Evolutionary conservation across 2,797 vertebrate species (phyloP).

Genomic region (Adrianichthys oophorus): DNA sequence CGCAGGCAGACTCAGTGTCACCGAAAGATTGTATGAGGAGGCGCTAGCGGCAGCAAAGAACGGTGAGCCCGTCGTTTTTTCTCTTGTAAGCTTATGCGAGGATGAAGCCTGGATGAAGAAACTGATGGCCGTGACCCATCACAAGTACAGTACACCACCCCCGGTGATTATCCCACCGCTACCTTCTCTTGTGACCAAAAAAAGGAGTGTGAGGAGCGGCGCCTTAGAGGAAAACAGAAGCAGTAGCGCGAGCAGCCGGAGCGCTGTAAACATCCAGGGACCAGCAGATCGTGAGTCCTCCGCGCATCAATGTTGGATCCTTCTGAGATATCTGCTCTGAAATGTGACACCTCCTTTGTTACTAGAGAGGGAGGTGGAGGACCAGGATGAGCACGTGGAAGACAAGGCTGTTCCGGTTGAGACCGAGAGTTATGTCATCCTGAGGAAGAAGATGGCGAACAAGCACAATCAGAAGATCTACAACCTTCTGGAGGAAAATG

Average conservation of each 20-base stretch:
- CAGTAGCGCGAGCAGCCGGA: slow-evolving; percentile 36
- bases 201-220: slow-evolving; percentile 57
- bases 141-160: slow-evolving; percentile 88
- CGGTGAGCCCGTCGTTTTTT: slow-evolving; percentile 88
- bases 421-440: slow-evolving; percentile 89
- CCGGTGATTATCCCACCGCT: slow-evolving; percentile 52
- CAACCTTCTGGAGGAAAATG: slow-evolving; percentile 81
- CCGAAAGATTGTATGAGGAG: slow-evolving; percentile 88
- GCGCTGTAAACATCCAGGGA: slow-evolving; percentile 37
- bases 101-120: slow-evolving; percentile 83
- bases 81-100: slow-evolving; percentile 87
- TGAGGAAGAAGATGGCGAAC: slow-evolving; percentile 86
- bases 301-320: not conserved
- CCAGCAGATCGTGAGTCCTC: slow-evolving; percentile 55
- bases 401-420: slow-evolving; percentile 79
- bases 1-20: slow-evolving; percentile 85
- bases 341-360: not conserved
- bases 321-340: slow-evolving; percentile 2
- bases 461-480: slow-evolving; percentile 78
- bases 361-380: slow-evolving; percentile 55
- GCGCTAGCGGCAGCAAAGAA: slow-evolving; percentile 83
- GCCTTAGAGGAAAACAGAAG: slow-evolving; percentile 46
- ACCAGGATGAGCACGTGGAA: slow-evolving; percentile 73
- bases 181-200: slow-evolving; percentile 32
- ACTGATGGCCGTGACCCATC: slow-evolving; percentile 80